Conservation (phyloP, 2,113 vertebrate genomes). For the Morone chrysops region DNA sequence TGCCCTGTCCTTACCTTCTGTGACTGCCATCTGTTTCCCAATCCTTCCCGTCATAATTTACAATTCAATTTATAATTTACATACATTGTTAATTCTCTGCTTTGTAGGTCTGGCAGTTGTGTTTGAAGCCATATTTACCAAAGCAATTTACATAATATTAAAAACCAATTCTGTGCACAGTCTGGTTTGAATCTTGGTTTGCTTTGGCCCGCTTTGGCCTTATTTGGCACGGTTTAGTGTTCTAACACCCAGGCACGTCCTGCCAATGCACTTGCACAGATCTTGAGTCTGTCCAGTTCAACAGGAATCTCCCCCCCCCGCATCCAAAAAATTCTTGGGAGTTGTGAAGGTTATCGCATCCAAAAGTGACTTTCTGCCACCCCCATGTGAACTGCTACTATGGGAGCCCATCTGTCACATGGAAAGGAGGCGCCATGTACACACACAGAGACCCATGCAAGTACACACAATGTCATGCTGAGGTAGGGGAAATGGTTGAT, state of each 20-base stretch:
- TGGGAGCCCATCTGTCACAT: slow-evolving; percentile 78
- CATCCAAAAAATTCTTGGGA: slow-evolving; percentile 52
- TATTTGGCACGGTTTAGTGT: slow-evolving; percentile 55
- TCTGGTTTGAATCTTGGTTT: slow-evolving; percentile 33
- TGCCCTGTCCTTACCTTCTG: slow-evolving; percentile 75
- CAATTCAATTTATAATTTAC: slow-evolving; percentile 71
- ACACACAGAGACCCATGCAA: slow-evolving; percentile 43
- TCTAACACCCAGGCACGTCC: slow-evolving; percentile 12
- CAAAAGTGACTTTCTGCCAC: slow-evolving; percentile 72
- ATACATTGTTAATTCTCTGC: slow-evolving; percentile 61
- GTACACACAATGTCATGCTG: slow-evolving; percentile 58
- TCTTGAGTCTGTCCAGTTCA: slow-evolving; percentile 58
- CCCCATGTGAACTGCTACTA: slow-evolving; percentile 61
- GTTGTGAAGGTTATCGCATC: slow-evolving; percentile 73
- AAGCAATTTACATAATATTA: slow-evolving; percentile 65
- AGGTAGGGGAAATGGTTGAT: slow-evolving; percentile 74
- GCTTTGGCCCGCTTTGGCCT: slow-evolving; percentile 49
- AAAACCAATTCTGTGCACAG: slow-evolving; percentile 48
- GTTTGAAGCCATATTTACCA: slow-evolving; percentile 56
- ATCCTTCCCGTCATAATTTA: slow-evolving; percentile 61
- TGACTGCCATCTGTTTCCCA: slow-evolving; percentile 76
- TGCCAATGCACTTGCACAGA: slow-evolving; percentile 63
- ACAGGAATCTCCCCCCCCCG: slow-evolving; percentile 12
- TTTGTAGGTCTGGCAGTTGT: slow-evolving; percentile 47
- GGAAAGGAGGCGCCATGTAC: slow-evolving; percentile 53